These are phyloP conservation scores for Kryptolebias ocellatus DNA, from an alignment of 2,797 vertebrate species.

Conservation along the genomic window DNA sequence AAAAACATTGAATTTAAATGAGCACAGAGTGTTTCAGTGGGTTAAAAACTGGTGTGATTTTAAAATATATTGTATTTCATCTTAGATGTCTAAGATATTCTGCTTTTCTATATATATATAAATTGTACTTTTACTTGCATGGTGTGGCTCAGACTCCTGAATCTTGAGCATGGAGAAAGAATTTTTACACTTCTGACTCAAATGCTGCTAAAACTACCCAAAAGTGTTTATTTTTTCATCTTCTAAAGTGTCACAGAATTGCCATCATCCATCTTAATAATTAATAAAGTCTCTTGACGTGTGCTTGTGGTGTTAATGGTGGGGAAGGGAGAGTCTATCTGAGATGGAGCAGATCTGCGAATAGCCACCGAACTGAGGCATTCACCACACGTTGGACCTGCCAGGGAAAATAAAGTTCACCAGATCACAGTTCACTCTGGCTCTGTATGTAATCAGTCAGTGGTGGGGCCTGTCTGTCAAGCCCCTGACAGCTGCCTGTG, in stretches of 20 bases:
- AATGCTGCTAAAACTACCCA: constrained; percentile 41
- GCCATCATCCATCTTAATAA: constrained; percentile 67
- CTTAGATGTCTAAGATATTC: too few species aligned
- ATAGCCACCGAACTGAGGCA: constrained; percentile 58
- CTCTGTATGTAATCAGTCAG: constrained; percentile 82
- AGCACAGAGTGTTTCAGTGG: neutral
- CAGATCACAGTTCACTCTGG: constrained; percentile 81
- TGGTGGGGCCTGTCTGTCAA: constrained; percentile 77
- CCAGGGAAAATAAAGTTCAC: constrained; percentile 84
- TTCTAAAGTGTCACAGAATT: constrained; percentile 64
- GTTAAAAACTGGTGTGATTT: too few species aligned
- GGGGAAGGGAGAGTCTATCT: constrained; percentile 56
- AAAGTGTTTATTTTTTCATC: constrained; percentile 70
- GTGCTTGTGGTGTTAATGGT: constrained; percentile 71
- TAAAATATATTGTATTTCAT: too few species aligned
- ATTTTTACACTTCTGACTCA: constrained; percentile 25
- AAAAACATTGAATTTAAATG: neutral
- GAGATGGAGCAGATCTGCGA: constrained; percentile 23
- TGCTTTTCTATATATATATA: too few species aligned
- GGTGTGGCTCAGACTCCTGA: neutral
- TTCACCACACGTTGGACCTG: constrained; percentile 78
- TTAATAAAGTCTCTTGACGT: constrained; percentile 61
- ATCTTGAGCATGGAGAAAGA: constrained; percentile 3
- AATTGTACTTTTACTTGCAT: neutral
- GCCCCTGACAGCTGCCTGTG: constrained; percentile 72